Conservation (phyloP, 2,113 vertebrate species). For the Crypturellus undulatus region DNA sequence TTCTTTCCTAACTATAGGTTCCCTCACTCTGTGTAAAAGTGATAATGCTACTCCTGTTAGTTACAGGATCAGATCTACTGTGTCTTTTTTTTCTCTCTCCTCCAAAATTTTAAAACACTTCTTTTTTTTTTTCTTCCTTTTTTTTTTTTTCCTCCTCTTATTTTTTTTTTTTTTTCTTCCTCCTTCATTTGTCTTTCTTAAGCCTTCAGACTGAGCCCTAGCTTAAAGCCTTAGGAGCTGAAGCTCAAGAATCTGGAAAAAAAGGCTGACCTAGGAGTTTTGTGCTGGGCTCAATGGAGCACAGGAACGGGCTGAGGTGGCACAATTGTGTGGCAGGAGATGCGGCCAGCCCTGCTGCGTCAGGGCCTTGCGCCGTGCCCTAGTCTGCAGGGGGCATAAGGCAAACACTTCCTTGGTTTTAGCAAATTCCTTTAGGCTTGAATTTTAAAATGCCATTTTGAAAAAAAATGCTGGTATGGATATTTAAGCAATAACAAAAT, state of each 20-base stretch:
- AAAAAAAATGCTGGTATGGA: not conserved
- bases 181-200: not conserved
- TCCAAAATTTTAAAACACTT: not conserved
- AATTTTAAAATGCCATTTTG: constrained; percentile 2
- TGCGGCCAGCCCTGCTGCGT: not conserved
- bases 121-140: not conserved
- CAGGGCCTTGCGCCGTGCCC: not conserved
- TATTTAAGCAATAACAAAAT: not conserved
- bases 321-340: constrained; percentile 9
- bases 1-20: not conserved
- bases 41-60: not conserved
- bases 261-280: constrained; percentile 47
- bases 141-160: not conserved
- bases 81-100: not conserved
- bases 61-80: not conserved
- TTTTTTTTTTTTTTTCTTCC: not conserved
- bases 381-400: constrained; percentile 5
- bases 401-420: constrained; percentile 1
- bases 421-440: not conserved
- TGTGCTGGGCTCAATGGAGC: constrained; percentile 49
- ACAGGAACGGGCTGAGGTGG: constrained; percentile 33
- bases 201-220: not conserved
- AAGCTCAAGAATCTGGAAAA: not conserved
- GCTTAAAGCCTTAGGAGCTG: not conserved
- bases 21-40: not conserved